Base-by-base conservation (phyloP, 2,113 vertebrate genomes). In the Carollia perspicillata region DNA sequence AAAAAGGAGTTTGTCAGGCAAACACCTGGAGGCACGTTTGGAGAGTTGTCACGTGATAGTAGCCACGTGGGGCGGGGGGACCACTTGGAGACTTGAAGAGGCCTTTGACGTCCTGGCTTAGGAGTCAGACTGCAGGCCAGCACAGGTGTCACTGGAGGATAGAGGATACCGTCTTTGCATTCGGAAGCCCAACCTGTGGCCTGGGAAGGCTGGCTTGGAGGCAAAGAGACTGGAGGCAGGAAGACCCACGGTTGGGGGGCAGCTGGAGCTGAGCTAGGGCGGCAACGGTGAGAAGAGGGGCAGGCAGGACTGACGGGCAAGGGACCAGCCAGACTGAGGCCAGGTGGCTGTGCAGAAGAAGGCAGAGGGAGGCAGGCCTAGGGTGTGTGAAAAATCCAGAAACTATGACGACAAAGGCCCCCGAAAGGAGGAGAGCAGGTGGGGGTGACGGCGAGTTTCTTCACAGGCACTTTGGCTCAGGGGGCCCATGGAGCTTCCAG, bases 321-420 rank as follows among this genome's bases (percentile, higher is more conserved):
- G 35, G 23, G 55, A 53, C 69, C 66, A 66, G 65, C 65, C 9
- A 4, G 33, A 17, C 18, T 2, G 10, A 37, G 44, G 44, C 44
- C 18, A 0, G 5, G 71, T 3, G 53, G 7, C 28, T 37, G 0
- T 1, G 4, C 35, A n/a, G 28, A 28, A 0, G 4, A 20, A 51
- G 58, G 28, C 0, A 58, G 40, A 55, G 17, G 65, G 30, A 68
- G 72, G 44, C 10, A 35, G 47, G n/a, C 65, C 47, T 18, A 86
- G 7, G 51, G 26, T 28, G 14, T 74, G 68, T 42, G 89, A 49
- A 80, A 4, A 44, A 58, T 69, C 80, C 71, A 33, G 71, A 51
- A 89, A 72, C 66, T 3, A 1, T 13, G 6, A 63, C 3, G 8
- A 12, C 23, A 71, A 44, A n/a, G 44, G 26, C 23, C 10, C 13